Evolutionary conservation across 1,140 invertebrate genomes (phyloP).

Genomic region (Chironomus tepperi): DNA sequence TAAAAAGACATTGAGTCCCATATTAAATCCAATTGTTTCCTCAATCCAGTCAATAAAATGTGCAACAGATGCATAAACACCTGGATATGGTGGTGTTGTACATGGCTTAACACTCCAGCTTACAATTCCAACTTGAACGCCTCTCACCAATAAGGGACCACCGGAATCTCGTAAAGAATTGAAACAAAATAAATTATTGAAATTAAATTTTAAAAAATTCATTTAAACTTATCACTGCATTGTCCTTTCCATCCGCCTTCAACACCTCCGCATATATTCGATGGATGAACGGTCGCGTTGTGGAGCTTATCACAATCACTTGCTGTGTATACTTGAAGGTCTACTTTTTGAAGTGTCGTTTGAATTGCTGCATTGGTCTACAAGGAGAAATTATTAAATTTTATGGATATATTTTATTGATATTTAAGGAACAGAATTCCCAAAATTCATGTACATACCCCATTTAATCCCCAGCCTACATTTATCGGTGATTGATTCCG

Average conservation of each 20-base stretch:
- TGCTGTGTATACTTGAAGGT: conserved; percentile 36
- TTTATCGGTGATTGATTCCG: no score
- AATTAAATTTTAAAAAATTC: no score
- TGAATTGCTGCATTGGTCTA: conserved; percentile 37
- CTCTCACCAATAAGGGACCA: conserved; percentile 38
- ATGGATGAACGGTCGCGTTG: conserved; percentile 31
- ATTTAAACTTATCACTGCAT: conserved; percentile 33
- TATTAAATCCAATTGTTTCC: neutral
- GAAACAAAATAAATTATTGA: no score
- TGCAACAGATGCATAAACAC: conserved; percentile 44
- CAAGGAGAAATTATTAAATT: neutral
- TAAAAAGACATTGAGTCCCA: neutral
- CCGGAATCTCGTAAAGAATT: conserved; percentile 36
- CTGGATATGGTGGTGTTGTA: conserved; percentile 34
- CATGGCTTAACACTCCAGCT: conserved; percentile 40
- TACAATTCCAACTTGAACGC: conserved; percentile 40
- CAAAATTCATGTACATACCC: conserved; percentile 28
- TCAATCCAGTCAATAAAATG: conserved; percentile 42
- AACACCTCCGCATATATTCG: conserved; percentile 39
- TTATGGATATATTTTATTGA: neutral
- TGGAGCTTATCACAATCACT: conserved; percentile 35
- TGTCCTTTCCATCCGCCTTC: conserved; percentile 40
- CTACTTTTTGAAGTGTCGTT: conserved; percentile 36
- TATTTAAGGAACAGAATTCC: neutral
- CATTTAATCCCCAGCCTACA: conserved; percentile 36